Conservation (phyloP, 2,888 invertebrate genomes). For the Xylota sylvarum region DNA sequence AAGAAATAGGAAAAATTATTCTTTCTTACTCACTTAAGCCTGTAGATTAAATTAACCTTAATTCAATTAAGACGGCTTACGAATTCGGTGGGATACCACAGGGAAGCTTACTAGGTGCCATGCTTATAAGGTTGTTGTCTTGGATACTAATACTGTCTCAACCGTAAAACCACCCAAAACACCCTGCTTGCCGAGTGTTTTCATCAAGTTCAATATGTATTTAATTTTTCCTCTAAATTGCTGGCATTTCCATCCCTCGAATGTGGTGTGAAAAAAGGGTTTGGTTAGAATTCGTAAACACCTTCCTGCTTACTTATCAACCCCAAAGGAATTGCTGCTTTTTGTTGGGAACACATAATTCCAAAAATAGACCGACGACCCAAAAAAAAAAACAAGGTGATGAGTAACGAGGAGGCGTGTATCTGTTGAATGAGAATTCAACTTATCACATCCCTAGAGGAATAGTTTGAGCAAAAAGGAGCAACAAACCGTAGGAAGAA, state of each 20-base stretch:
- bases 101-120: background rate
- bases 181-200: background rate
- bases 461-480: background rate
- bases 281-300: background rate
- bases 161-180: too few species aligned
- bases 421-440: slow-evolving; percentile 14
- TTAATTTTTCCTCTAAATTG: background rate
- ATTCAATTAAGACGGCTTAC: slow-evolving; percentile 23
- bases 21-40: slow-evolving; percentile 11
- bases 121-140: slow-evolving; percentile 6
- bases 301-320: background rate
- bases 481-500: background rate
- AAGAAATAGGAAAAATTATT: background rate
- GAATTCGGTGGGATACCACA: slow-evolving; percentile 10
- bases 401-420: background rate
- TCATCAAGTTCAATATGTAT: background rate
- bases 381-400: background rate
- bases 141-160: background rate
- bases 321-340: background rate
- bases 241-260: background rate
- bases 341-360: background rate
- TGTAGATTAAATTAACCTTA: slow-evolving; percentile 44
- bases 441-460: background rate
- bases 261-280: background rate
- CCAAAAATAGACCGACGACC: slow-evolving; percentile 14